Evolutionary conservation across 2,888 invertebrate species (phyloP).

Genomic region (Petrolisthes manimaculis): DNA sequence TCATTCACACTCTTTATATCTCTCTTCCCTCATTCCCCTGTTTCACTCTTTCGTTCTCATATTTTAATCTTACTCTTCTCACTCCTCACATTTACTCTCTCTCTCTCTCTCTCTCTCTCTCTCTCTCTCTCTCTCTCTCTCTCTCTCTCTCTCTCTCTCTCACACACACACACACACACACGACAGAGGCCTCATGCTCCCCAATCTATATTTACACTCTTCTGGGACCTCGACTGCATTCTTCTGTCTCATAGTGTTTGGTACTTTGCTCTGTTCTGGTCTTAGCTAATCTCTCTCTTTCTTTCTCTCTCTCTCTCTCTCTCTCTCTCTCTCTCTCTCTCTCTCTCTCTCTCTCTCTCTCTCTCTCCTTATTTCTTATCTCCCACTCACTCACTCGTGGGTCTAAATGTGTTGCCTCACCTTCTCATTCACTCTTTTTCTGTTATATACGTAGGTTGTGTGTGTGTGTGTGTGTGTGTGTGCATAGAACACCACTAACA

Average conservation of each 20-base stretch:
- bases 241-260: neutral
- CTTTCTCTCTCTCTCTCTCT: neutral
- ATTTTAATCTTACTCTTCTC: neutral
- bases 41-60: neutral
- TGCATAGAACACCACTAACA: no score
- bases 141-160: conserved; percentile 12
- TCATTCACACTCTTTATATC: no score
- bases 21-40: neutral
- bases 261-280: neutral
- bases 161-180: neutral
- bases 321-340: no score
- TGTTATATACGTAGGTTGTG: no score
- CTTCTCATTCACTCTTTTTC: no score
- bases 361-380: no score
- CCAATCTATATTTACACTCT: neutral
- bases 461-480: no score
- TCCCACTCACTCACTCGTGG: no score
- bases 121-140: conserved; percentile 18
- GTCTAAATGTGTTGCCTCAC: no score
- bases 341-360: no score
- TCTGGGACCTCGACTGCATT: neutral
- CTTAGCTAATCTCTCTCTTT: neutral
- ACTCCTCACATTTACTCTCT: neutral
- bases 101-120: conserved; percentile 16
- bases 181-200: neutral